Conservation (phyloP, 2,797 vertebrate genomes). For the Melanotaenia trifasciata region DNA sequence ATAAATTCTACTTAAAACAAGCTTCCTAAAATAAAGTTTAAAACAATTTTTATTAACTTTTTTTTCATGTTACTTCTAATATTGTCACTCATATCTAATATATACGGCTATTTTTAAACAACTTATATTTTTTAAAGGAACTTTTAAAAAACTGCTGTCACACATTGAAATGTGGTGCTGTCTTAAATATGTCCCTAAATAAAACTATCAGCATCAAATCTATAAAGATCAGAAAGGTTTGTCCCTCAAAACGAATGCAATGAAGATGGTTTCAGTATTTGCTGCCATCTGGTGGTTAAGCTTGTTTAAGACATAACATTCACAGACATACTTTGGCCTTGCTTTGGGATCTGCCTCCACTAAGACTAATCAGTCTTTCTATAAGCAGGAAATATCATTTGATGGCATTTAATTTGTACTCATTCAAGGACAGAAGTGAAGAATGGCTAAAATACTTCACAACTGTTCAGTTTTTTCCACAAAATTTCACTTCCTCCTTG, state of each 20-base stretch:
- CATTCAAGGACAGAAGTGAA: neutral
- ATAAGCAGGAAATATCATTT: neutral
- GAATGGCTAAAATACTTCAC: neutral
- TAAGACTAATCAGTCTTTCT: no score
- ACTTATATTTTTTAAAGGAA: neutral
- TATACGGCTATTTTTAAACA: no score
- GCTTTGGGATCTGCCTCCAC: no score
- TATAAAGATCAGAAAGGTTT: neutral
- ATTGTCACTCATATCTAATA: no score
- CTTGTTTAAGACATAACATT: neutral
- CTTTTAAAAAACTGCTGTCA: neutral
- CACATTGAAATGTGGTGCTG: neutral
- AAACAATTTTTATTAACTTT: no score
- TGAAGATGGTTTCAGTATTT: neutral
- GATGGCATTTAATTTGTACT: neutral
- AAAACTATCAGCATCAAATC: neutral
- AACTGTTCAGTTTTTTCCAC: no score
- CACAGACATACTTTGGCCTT: no score
- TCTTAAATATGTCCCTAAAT: neutral
- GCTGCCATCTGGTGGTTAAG: slow-evolving; percentile 57
- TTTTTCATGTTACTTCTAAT: no score
- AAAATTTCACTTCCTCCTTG: no score
- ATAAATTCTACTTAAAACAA: no score
- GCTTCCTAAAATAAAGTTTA: no score
- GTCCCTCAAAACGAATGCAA: neutral